These are phyloP conservation scores for Arctopsyche grandis DNA, from an alignment of 1,140 invertebrate genomes.

Conservation along the genomic window DNA sequence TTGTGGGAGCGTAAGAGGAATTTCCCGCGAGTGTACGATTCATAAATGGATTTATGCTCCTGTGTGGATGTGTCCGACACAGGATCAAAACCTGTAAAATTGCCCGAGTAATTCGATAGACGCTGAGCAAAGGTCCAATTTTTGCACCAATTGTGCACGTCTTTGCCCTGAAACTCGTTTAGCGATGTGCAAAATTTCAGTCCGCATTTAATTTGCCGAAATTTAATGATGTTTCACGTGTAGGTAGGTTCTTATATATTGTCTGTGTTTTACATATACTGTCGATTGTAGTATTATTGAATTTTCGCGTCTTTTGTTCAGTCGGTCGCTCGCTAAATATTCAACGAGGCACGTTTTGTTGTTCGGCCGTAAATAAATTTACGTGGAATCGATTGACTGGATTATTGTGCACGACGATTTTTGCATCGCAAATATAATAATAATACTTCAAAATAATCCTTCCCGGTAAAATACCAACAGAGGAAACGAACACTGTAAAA, in stretches of 20 bases:
- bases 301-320: background rate
- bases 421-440: no score
- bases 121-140: background rate
- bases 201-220: no score
- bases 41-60: constrained; percentile 29
- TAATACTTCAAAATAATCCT: no score
- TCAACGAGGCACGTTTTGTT: constrained; percentile 3
- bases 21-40: constrained; percentile 31
- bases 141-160: background rate
- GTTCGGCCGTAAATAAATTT: constrained; percentile 9
- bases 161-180: no score
- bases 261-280: no score
- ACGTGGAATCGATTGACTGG: background rate
- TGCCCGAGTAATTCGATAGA: constrained; percentile 9
- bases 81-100: constrained; percentile 20
- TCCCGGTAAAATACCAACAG: no score
- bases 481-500: no score
- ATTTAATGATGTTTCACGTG: no score
- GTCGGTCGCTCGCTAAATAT: constrained; percentile 13
- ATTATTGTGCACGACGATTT: background rate
- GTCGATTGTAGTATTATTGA: background rate
- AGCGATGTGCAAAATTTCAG: no score
- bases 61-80: background rate
- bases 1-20: constrained; percentile 1
- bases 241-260: no score